Conservation (phyloP, 2,797 vertebrate species). For the Gambelia wislizenii region DNA sequence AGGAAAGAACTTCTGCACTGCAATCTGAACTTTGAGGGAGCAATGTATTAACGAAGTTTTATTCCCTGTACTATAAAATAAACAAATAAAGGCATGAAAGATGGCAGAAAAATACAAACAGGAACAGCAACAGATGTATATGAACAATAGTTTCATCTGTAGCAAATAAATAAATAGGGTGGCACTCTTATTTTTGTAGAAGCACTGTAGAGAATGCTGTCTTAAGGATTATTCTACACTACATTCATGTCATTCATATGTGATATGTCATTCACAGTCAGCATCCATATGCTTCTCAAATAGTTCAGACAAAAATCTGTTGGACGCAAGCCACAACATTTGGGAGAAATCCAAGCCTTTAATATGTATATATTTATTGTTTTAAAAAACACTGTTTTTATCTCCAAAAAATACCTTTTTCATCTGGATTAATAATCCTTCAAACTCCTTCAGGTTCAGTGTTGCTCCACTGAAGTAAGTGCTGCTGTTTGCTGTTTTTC, state of each 20-base stretch:
- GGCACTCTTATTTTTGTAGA: slow-evolving; percentile 1
- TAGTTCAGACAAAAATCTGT: background rate
- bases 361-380: background rate
- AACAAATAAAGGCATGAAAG: too few relatives aligned
- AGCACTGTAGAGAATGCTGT: background rate
- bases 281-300: background rate
- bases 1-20: background rate
- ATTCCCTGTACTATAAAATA: too few relatives aligned
- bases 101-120: too few relatives aligned
- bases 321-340: background rate
- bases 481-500: slow-evolving; percentile 92
- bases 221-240: background rate
- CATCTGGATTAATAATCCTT: slow-evolving; percentile 94
- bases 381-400: background rate
- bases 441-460: slow-evolving; percentile 94
- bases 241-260: slow-evolving; percentile 11
- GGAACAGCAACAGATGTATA: background rate
- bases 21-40: background rate
- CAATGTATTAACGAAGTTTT: too few relatives aligned
- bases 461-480: slow-evolving; percentile 91
- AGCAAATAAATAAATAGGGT: background rate
- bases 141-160: background rate
- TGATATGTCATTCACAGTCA: background rate
- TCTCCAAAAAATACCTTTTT: slow-evolving; percentile 87
- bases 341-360: background rate